Base-by-base conservation (phyloP, 2,888 invertebrate genomes). In the Peribatodes rhomboidaria region DNA sequence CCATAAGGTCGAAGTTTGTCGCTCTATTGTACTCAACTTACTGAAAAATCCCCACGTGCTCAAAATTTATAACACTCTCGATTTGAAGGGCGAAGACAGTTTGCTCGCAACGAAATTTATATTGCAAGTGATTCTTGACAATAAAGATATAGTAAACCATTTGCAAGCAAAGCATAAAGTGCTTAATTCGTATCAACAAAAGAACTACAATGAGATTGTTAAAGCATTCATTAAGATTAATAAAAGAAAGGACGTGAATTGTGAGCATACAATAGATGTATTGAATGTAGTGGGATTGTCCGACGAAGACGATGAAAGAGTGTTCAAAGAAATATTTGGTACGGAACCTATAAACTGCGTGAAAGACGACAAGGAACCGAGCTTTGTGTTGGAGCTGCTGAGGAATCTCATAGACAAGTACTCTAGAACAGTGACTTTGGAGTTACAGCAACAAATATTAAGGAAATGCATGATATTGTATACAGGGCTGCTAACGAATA, bases 161-260 rank as follows among this genome's bases (percentile, higher is more conserved):
- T 81, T 90, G 55, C 80, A 87, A 66, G 79, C 73, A 13, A 89
- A 84, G 69, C 79, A 85, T 65, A 85, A 77, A 50, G 76, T 94
- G 65, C 79, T 95, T 16, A 86, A 86, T 56, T 88, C 94, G 1
- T 95, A 94, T 72, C 93, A 92, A 75, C 88, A 92, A 62, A 95
- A 95, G 79, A 92, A 95, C 67, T 87, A 93, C 49, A 78, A 78
- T 61, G 88, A 93, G 72, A 80, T 95, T 7, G 79, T 85, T 1
- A 88, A 86, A 74, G 86, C 90, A 0, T 84, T 95, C 39, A 85
- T 87, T 62, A 94, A 94, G 82, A 87, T 93, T 18, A 88, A 85
- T 68, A 88, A 86, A 76, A 82, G 80, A 54, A 87, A 87, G 69
- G 84, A 86, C 72, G 68, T 86, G 0, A 84, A 85, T 56, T 81